Conservation (phyloP, 2,113 vertebrate species). For the Copsychus sechellarum region DNA sequence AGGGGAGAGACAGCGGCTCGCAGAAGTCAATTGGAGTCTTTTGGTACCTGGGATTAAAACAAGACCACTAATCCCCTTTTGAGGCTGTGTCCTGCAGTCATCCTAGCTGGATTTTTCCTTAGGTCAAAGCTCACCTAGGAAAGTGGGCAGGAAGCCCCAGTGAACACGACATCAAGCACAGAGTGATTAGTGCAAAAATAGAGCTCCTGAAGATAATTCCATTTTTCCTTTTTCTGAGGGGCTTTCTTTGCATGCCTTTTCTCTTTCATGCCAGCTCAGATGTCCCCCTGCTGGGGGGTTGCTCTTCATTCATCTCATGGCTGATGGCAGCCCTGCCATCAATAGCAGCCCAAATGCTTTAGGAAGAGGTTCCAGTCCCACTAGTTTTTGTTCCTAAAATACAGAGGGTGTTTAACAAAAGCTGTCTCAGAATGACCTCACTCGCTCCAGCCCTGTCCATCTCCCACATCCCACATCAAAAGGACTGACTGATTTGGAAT, state of each 20-base stretch:
- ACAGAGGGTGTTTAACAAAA: neutral
- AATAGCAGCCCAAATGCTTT: neutral
- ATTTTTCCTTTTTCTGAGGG: neutral
- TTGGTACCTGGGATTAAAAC: neutral
- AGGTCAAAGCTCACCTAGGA: neutral
- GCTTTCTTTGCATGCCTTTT: neutral
- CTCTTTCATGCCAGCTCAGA: neutral
- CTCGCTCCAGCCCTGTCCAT: neutral
- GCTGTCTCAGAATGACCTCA: neutral
- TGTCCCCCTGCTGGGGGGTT: neutral
- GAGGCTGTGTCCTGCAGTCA: neutral
- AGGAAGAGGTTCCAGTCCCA: neutral
- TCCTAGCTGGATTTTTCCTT: neutral
- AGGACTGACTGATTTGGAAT: neutral
- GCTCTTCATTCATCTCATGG: neutral
- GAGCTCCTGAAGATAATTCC: neutral
- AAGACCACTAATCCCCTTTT: neutral
- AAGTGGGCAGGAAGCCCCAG: neutral
- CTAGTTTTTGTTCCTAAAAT: neutral
- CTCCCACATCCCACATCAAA: neutral
- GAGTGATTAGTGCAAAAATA: neutral
- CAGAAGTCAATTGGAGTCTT: neutral
- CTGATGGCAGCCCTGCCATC: neutral
- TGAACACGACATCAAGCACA: neutral
- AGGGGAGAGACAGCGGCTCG: neutral